Conservation (phyloP, 2,888 invertebrate genomes). For the Proisotoma minuta region DNA sequence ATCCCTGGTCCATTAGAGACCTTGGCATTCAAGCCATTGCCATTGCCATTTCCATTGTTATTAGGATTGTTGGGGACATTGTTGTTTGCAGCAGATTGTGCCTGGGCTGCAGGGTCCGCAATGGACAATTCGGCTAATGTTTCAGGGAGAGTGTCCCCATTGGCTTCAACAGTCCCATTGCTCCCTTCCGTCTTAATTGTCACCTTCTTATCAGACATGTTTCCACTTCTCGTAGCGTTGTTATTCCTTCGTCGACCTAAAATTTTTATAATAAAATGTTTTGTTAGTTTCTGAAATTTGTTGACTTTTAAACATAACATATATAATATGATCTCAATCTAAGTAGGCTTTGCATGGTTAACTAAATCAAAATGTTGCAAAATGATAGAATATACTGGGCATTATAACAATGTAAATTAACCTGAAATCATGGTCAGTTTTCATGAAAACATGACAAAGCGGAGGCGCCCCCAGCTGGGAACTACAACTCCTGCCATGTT, state of each 20-base stretch:
- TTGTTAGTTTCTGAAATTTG: too few relatives aligned
- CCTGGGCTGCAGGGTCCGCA: background rate
- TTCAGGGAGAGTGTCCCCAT: background rate
- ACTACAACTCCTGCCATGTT: too few relatives aligned
- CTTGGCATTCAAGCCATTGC: conserved; percentile 25
- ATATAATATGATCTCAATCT: too few relatives aligned
- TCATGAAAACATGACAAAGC: too few relatives aligned
- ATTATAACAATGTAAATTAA: too few relatives aligned
- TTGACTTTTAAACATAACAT: too few relatives aligned
- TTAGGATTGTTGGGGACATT: background rate
- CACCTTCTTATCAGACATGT: conserved; percentile 10
- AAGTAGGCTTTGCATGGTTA: too few relatives aligned
- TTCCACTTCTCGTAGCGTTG: background rate
- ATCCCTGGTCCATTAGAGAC: conserved; percentile 35
- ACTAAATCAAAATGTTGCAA: too few relatives aligned
- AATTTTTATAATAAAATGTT: background rate
- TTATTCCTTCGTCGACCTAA: too few relatives aligned
- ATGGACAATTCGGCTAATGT: background rate
- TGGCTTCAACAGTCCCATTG: background rate
- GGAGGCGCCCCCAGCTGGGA: too few relatives aligned
- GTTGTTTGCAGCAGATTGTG: conserved; percentile 7
- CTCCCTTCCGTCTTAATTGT: background rate
- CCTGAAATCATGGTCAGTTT: too few relatives aligned
- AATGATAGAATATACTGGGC: too few relatives aligned
- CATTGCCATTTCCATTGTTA: background rate